Percentiles rank a stretch among this genome's conserved stretches.
Conservation (phyloP, 2,113 vertebrate species). For the Cisticola juncidis region DNA sequence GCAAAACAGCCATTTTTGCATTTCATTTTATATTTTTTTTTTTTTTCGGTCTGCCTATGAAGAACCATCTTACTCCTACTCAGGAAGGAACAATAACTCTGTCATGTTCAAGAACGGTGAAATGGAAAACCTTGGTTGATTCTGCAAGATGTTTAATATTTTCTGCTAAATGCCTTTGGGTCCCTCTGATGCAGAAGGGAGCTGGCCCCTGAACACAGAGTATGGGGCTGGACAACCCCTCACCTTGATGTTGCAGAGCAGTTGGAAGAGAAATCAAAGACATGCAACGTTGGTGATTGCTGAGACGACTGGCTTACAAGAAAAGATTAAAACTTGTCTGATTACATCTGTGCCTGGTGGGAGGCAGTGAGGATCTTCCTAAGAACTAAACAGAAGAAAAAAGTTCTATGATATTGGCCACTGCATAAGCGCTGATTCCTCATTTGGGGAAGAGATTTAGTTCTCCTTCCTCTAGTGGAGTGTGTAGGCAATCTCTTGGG, state of each 20-base stretch:
- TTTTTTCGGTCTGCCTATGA: background rate
- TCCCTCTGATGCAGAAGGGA: background rate
- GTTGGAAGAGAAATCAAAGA: background rate
- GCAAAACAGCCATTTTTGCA: background rate
- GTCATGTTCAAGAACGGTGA: background rate
- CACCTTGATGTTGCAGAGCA: background rate
- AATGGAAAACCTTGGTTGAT: background rate
- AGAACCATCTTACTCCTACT: background rate
- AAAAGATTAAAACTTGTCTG: slow-evolving; percentile 1
- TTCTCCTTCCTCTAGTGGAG: background rate
- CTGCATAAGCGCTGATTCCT: background rate
- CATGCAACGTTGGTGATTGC: background rate
- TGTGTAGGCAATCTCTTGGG: background rate
- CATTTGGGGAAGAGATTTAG: background rate
- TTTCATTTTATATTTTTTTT: background rate
- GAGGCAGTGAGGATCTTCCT: background rate
- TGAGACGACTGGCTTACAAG: background rate
- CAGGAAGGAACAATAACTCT: background rate
- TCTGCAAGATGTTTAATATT: background rate
- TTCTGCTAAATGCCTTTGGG: background rate
- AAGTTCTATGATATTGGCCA: background rate
- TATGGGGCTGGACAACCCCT: background rate
- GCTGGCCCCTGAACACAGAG: background rate
- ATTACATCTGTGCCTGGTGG: background rate
- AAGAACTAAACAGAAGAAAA: background rate